Base-by-base conservation (phyloP, 2,797 vertebrate genomes). In the Hoplostethus mediterraneus region DNA sequence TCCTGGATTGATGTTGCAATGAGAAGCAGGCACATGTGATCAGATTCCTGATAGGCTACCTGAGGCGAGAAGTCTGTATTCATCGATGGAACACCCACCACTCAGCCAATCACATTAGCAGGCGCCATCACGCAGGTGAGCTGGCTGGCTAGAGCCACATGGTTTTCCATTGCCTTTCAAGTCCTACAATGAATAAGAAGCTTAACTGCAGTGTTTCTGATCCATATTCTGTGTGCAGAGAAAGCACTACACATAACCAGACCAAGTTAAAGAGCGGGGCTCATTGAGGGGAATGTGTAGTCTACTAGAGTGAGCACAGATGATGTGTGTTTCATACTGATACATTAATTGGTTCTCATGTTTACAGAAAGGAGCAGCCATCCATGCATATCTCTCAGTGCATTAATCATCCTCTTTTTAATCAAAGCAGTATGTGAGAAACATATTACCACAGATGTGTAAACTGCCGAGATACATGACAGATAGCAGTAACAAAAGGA, bases 21-120 rank as follows among this genome's bases (percentile, higher is more conserved):
- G 86, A 83, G 85, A 87, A 75, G 45, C 64, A 51, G 31, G 63
- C 25, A 4, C 57, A 77, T 53, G 71, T 88, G 87, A 88, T 85
- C 67, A 56, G 89, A 79, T 73, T 92, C 67, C 73, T 84, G 73
- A 91, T 85, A 62, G 58, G 81, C 70, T 84, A 86, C 87, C 87
- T 84, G 83, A 85, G 79, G 77, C 79, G 63, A 71, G 70, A 84
- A 75, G 77, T 87, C 83, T 73, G 73, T 86, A 83, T 88, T 83
- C 70, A 80, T 79, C 70, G 80, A 86, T 47, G 81, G 67, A 81
- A 67, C 36, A 70, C 48, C 9, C 77, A 71, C 84, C 67, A 78
- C 59, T 80, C 66, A 66, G 73, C 75, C 80, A 86, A 87, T 81
- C 38, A 1, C 77, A 90, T 90, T 83, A 86, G 73, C 71, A 86